Base-by-base conservation (phyloP, 1,140 invertebrate species). In the Cyclina sinensis region DNA sequence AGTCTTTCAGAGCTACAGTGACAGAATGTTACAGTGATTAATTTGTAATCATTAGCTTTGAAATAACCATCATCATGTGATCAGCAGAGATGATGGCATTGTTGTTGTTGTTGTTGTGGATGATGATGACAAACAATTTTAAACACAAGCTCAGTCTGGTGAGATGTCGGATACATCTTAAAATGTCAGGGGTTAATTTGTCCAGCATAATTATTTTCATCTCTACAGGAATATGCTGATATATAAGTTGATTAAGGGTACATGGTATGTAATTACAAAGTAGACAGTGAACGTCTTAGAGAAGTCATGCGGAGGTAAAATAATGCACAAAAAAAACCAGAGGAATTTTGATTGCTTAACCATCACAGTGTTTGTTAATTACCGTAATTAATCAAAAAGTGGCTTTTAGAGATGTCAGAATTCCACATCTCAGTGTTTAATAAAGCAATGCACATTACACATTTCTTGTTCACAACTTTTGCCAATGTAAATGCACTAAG, bases 301-400 rank as follows among this genome's bases (percentile, higher is more conserved):
- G n/a, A 78, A 78, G 27, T 35, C 43, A 78, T 51, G 74, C 24
- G 35, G 32, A 24, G 43, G 74, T 78, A 78, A 78, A 78, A 78
- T 78, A 78, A 78, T 78, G 59, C 80, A 46, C 32, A 51, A 27
- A 73, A 76, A 57, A 87, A 87, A 86, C 32, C 16, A 7, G 43
- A 35, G 73, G 85, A 87, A 87, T 87, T 87, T 87, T 87, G 85
- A 87, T 87, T 80, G 39, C 85, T 70, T 21, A 76, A 68, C 74
- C 85, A 87, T 87, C 59, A 21, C 51, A 57, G 18, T 78, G 57
- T 65, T 51, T 24, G 74, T 80, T 87, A 87, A 87, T 87, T 87
- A 70, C 76, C 30, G 74, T 80, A 24, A 87, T 87, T 87, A 87
- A 87, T 87, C 85, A 87, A 87, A 87, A 54, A 51, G 14, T 65